A percentile compares a stretch with the other conserved stretches of the same genome.
Conservation (phyloP, 1,140 invertebrate species). For the Pomacea maculata region DNA sequence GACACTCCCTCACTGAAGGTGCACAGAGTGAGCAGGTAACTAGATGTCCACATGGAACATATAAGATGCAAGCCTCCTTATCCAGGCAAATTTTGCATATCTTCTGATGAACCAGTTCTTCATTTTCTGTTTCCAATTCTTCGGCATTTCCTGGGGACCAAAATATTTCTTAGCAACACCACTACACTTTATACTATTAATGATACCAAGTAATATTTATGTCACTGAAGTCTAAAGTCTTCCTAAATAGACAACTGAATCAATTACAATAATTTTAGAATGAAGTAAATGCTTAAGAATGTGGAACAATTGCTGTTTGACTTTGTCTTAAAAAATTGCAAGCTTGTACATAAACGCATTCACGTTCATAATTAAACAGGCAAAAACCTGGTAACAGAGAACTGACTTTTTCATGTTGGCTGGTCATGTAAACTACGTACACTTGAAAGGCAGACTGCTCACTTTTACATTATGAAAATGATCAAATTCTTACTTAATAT, state of each 20-base stretch:
- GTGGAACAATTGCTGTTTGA: background rate
- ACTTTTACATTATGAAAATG: background rate
- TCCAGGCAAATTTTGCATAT: constrained; percentile 93
- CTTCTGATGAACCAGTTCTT: constrained; percentile 77
- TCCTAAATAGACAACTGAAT: background rate
- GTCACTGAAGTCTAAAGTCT: background rate
- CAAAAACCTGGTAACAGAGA: background rate
- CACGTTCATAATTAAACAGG: background rate
- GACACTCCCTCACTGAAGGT: constrained; percentile 78
- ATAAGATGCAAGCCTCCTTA: constrained; percentile 84
- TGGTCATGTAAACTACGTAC: background rate
- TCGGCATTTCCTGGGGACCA: constrained; percentile 5
- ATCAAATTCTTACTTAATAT: background rate
- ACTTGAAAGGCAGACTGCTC: background rate
- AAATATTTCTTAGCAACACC: background rate
- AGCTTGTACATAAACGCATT: background rate
- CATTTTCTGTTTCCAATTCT: constrained; percentile 29
- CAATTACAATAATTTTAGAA: background rate
- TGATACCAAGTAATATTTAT: background rate
- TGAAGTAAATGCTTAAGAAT: background rate
- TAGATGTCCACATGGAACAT: constrained; percentile 90
- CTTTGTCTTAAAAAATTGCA: background rate
- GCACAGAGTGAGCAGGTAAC: constrained; percentile 85
- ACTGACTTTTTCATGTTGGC: background rate
- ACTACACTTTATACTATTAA: too few relatives aligned